Base-by-base conservation (phyloP, 2,113 vertebrate species). In the Rhea pennata region DNA sequence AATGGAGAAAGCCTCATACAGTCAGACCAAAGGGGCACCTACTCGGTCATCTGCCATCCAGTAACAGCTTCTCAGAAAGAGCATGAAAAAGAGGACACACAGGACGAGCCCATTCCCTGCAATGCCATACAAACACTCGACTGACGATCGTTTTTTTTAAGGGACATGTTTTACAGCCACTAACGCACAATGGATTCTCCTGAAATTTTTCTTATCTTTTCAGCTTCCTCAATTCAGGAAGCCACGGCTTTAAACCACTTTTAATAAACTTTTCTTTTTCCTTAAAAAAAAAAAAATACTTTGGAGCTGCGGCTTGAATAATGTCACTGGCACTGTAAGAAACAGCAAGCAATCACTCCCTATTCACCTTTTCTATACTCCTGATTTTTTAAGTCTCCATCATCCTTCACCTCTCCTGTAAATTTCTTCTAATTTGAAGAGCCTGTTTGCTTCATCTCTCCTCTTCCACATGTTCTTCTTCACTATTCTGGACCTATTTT, bases 301-400 rank as follows among this genome's bases (percentile, higher is more conserved):
- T 96, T 12, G 66, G 67, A 83, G 14, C 50, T 56, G 36, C 44
- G 1, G 12, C 54, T 80, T 95, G 94, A 96, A 95, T 96, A 96
- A 95, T 64, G 64, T 90, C 95, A 96, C 64, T 64, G 93, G 78
- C 77, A 94, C 90, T 96, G 95, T 96, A 94, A 93, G 92, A 90
- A 90, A 62, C 79, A 66, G 95, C 73, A 84, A 96, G 96, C 94
- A 97, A 97, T 97, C 96, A 97, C 82, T 96, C 92, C 71, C 94
- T 88, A 96, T 97, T 97, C 94, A 95, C 90, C 85, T 91, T 39
- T 46, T 93, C 96, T 93, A 86, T 97, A 95, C 78, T 77, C 78
- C 75, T 96, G 84, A 96, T 97, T 97, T 96, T 3, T 6, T 85
- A 91, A 76, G 65, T 83, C 87, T 88, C 92, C 90, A 77, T 94